Percentiles rank a stretch among this genome's conserved stretches.
phyloP scores from a whole-genome alignment of 2,113 vertebrate genomes.

The Albula glossodonta region DNA sequence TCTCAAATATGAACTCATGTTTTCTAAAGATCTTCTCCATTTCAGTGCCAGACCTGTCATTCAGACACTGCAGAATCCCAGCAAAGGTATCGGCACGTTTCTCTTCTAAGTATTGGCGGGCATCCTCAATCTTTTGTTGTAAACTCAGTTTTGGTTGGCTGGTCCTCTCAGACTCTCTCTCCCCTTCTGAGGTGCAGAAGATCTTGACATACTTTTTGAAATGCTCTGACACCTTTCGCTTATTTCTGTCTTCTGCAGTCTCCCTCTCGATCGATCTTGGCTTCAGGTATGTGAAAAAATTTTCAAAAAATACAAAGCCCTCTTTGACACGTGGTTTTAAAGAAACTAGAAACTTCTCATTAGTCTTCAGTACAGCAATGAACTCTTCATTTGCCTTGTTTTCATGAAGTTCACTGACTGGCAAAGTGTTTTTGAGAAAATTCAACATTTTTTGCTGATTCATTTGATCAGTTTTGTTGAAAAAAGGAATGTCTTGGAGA shows the following conservation, averaged over 20 bases:
- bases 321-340: constrained; percentile 45
- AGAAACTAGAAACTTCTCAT: constrained; percentile 39
- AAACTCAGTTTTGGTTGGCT: constrained; percentile 46
- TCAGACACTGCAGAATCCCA: constrained; percentile 44
- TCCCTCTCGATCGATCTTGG: constrained; percentile 49
- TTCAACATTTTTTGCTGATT: constrained; percentile 41
- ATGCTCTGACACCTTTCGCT: constrained; percentile 36
- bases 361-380: constrained; percentile 27
- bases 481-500: constrained; percentile 28
- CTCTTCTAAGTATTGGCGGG: constrained; percentile 35
- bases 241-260: constrained; percentile 44
- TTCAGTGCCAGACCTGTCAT: neutral
- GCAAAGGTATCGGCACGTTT: constrained; percentile 50
- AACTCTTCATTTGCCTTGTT: neutral
- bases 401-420: neutral
- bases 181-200: constrained; percentile 35
- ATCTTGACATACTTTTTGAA: constrained; percentile 39
- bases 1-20: constrained; percentile 35
- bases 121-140: constrained; percentile 28
- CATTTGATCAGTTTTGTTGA: constrained; percentile 19
- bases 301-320: constrained; percentile 48
- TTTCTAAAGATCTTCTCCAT: constrained; percentile 40
- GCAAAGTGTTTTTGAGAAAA: constrained; percentile 39
- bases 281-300: constrained; percentile 46
- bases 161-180: constrained; percentile 39